A percentile compares a stretch with the other conserved stretches of the same genome.
Evolutionary conservation across 2,797 vertebrate species (phyloP).

Genomic region (Gymnothorax javanicus): DNA sequence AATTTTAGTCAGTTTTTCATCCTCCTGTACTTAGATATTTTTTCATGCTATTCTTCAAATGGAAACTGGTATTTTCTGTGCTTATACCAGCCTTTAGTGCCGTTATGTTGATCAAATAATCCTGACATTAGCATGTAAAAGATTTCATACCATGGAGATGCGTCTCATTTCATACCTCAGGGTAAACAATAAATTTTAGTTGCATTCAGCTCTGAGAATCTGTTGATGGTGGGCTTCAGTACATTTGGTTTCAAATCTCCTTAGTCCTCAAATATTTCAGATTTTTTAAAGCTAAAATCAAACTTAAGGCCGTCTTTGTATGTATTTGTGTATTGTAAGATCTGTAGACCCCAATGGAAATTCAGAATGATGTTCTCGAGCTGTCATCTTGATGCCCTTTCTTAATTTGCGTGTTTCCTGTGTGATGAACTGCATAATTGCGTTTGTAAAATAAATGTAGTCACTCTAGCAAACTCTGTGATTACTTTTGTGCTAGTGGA

Average conservation of each 20-base stretch:
- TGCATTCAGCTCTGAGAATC: too few relatives aligned
- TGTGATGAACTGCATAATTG: too few relatives aligned
- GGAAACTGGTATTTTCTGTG: background rate
- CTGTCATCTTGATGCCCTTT: too few relatives aligned
- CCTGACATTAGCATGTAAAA: background rate
- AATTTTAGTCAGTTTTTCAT: background rate
- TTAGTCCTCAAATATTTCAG: background rate
- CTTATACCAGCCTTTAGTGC: background rate
- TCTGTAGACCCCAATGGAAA: too few relatives aligned
- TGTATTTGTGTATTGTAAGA: too few relatives aligned
- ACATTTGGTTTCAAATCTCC: background rate
- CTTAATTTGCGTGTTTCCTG: too few relatives aligned
- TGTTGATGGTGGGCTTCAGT: background rate
- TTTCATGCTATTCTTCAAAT: background rate
- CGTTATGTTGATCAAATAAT: background rate
- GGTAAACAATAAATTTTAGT: too few relatives aligned
- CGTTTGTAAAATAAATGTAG: too few relatives aligned
- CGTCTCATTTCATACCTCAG: too few relatives aligned
- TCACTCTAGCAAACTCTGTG: too few relatives aligned
- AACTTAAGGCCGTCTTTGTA: background rate
- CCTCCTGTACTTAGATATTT: background rate
- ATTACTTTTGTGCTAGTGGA: background rate
- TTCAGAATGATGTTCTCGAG: too few relatives aligned
- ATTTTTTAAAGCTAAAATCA: background rate
- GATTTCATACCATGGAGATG: too few relatives aligned